A percentile compares a stretch with the other conserved stretches of the same genome.
Conservation (phyloP, 2,888 invertebrate genomes). For the Patella pellucida region DNA sequence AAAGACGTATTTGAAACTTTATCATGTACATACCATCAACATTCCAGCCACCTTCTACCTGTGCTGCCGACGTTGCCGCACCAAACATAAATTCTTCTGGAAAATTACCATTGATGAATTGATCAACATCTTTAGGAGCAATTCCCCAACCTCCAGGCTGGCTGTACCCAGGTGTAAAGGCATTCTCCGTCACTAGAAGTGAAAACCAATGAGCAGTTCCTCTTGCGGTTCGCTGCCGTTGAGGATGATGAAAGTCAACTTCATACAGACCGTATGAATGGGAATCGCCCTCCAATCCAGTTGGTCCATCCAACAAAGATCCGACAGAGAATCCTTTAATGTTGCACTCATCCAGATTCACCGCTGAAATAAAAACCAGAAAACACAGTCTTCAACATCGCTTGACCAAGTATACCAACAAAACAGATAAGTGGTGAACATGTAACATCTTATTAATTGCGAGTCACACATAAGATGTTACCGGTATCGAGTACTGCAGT, state of each 20-base stretch:
- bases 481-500: no score
- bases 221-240: conserved; percentile 79
- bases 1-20: background rate
- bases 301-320: conserved; percentile 86
- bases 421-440: no score
- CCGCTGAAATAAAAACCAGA: conserved; percentile 20
- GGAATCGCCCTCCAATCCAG: conserved; percentile 84
- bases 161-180: conserved; percentile 38
- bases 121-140: conserved; percentile 18
- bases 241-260: conserved; percentile 80
- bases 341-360: conserved; percentile 55
- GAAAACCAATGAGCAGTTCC: conserved; percentile 72
- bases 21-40: conserved; percentile 56
- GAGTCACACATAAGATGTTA: no score
- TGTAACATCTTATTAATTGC: no score
- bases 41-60: conserved; percentile 78
- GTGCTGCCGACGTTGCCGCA: conserved; percentile 74
- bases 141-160: conserved; percentile 51
- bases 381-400: no score
- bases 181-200: conserved; percentile 37
- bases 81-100: conserved; percentile 49
- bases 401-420: no score
- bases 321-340: conserved; percentile 80
- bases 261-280: conserved; percentile 79
- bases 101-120: conserved; percentile 20